These are phyloP conservation scores for Nylanderia fulva DNA, from an alignment of 1,140 invertebrate species.

Conservation along the genomic window DNA sequence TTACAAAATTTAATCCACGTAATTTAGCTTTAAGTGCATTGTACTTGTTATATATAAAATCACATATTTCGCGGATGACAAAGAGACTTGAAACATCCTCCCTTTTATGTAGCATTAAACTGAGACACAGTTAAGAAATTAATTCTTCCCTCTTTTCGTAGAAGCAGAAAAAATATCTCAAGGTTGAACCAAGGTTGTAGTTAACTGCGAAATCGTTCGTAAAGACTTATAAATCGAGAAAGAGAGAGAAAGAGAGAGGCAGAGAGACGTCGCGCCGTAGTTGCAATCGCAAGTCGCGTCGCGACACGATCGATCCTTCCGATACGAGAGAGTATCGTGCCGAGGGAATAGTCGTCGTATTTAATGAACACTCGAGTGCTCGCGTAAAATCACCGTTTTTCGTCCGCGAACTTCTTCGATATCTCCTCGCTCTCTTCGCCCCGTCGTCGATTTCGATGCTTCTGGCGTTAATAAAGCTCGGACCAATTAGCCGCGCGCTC, in stretches of 20 bases:
- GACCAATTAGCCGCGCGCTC: constrained; percentile 71
- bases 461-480: constrained; percentile 65
- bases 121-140: too few relatives aligned
- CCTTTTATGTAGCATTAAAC: too few relatives aligned
- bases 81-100: neutral
- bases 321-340: constrained; percentile 3
- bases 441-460: constrained; percentile 60
- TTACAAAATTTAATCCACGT: too few relatives aligned
- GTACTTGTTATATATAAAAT: neutral
- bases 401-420: constrained; percentile 46
- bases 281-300: neutral
- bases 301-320: constrained; percentile 15
- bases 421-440: neutral
- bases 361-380: constrained; percentile 69
- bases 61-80: neutral
- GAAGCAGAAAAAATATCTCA: neutral
- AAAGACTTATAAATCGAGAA: constrained; percentile 11
- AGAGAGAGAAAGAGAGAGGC: too few relatives aligned
- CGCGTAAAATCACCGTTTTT: too few relatives aligned
- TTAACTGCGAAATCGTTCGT: constrained; percentile 5
- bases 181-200: neutral
- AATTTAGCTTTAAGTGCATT: neutral
- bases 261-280: neutral
- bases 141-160: neutral
- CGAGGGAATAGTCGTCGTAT: constrained; percentile 30